phyloP scores from a whole-genome alignment of 2,888 invertebrate genomes.

The Mylabris sibirica region DNA sequence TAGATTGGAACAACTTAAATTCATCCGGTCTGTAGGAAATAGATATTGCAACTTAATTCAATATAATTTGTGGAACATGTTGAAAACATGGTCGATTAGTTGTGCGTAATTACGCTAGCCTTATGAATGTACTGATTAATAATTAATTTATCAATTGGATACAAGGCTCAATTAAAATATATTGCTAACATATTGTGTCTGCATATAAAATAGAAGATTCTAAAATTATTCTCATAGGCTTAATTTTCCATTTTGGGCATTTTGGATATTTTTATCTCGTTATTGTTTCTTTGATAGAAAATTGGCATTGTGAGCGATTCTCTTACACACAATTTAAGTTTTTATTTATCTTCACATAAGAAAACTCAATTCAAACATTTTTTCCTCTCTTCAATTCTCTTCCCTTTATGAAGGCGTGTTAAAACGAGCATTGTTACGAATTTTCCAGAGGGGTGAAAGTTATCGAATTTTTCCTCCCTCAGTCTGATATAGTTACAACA shows the following conservation, averaged over 20 bases:
- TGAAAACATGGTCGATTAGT: slow-evolving; percentile 40
- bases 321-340: slow-evolving; percentile 56
- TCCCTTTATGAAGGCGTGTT: slow-evolving; percentile 40
- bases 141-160: slow-evolving; percentile 37
- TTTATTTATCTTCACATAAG: slow-evolving; percentile 48
- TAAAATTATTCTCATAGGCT: slow-evolving; percentile 5
- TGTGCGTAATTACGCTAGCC: slow-evolving; percentile 35
- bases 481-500: slow-evolving; percentile 32
- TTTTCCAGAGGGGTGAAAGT: slow-evolving; percentile 30
- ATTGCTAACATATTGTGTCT: slow-evolving; percentile 15
- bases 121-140: slow-evolving; percentile 37
- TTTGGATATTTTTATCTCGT: slow-evolving; percentile 28
- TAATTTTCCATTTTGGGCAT: slow-evolving; percentile 10
- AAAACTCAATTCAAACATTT: slow-evolving; percentile 35
- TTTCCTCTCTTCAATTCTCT: slow-evolving; percentile 18
- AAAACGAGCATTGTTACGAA: slow-evolving; percentile 38
- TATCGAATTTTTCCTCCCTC: slow-evolving; percentile 43
- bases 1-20: slow-evolving; percentile 27
- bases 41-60: slow-evolving; percentile 39
- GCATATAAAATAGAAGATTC: not conserved
- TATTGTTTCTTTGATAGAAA: slow-evolving; percentile 43
- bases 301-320: slow-evolving; percentile 51
- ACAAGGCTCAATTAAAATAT: slow-evolving; percentile 33
- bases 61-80: slow-evolving; percentile 40
- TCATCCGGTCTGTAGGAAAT: slow-evolving; percentile 35